Evolutionary conservation across 2,113 vertebrate species (phyloP).

Genomic region (Tragelaphus scriptus): DNA sequence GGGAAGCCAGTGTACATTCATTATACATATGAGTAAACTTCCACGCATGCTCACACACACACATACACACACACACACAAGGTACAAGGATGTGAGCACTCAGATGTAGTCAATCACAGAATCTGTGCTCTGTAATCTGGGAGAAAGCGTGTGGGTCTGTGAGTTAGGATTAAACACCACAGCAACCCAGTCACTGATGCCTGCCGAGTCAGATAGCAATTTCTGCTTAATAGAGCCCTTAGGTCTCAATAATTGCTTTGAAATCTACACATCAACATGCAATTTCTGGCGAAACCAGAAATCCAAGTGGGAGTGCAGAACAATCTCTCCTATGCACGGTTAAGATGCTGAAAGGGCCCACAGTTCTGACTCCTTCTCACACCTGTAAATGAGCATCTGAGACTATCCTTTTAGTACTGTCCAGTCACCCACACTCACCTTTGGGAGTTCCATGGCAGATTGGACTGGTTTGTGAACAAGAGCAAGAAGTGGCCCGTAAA

Average conservation of each 20-base stretch:
- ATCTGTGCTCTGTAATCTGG: too few species aligned
- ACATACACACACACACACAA: neutral
- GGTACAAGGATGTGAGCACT: too few species aligned
- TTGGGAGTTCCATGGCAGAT: neutral
- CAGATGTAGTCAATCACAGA: too few species aligned
- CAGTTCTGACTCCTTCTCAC: neutral
- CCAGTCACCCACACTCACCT: neutral
- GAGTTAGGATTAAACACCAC: conserved; percentile 42
- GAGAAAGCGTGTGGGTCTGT: neutral
- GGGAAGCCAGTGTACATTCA: neutral
- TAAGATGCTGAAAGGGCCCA: neutral
- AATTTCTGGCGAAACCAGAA: neutral
- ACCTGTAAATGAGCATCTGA: neutral
- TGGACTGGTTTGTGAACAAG: neutral
- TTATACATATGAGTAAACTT: neutral
- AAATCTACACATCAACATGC: conserved; percentile 33
- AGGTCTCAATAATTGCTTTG: conserved; percentile 43
- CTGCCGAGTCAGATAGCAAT: neutral
- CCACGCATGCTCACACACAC: neutral
- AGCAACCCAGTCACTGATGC: conserved; percentile 14
- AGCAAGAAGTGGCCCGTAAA: neutral
- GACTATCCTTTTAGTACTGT: neutral
- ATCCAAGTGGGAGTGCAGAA: neutral
- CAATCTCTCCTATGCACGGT: neutral
- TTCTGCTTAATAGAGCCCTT: conserved; percentile 24